Conservation (phyloP, 2,113 vertebrate species). For the Mustelus asterias region DNA sequence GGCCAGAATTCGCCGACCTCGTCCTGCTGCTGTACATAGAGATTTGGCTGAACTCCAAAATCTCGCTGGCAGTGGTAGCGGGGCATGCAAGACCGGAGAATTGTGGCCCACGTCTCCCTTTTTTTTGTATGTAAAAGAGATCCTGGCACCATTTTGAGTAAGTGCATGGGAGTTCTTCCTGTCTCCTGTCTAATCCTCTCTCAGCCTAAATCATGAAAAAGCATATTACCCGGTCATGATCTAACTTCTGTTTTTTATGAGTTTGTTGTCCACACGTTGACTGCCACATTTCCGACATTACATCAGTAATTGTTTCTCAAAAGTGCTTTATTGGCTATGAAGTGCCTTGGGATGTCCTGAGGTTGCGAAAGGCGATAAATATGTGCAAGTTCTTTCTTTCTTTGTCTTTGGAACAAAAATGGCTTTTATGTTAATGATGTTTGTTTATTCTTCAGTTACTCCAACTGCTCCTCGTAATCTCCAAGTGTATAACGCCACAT, state of each 20-base stretch:
- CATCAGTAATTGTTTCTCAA: not conserved
- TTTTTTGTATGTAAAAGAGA: not conserved
- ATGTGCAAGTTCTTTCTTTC: not conserved
- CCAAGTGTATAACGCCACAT: slow-evolving; percentile 82
- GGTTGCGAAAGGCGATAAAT: not conserved
- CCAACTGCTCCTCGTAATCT: slow-evolving; percentile 77
- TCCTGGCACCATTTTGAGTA: not conserved
- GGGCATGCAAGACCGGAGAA: no score
- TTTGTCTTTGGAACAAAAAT: not conserved
- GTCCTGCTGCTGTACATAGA: no score
- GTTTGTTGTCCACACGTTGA: not conserved
- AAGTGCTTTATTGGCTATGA: not conserved
- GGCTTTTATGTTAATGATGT: slow-evolving; percentile 4
- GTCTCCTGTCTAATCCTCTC: not conserved
- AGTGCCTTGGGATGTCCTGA: not conserved
- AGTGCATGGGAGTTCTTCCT: not conserved
- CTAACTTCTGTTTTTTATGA: not conserved
- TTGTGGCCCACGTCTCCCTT: not conserved
- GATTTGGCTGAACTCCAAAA: no score
- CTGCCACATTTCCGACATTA: not conserved
- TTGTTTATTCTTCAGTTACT: slow-evolving; percentile 54
- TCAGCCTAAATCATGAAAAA: not conserved
- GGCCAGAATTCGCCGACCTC: no score
- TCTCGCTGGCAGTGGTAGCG: no score
- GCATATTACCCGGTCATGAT: not conserved